Conservation (phyloP, 2,113 vertebrate genomes). For the Muntiacus muntjak region DNA sequence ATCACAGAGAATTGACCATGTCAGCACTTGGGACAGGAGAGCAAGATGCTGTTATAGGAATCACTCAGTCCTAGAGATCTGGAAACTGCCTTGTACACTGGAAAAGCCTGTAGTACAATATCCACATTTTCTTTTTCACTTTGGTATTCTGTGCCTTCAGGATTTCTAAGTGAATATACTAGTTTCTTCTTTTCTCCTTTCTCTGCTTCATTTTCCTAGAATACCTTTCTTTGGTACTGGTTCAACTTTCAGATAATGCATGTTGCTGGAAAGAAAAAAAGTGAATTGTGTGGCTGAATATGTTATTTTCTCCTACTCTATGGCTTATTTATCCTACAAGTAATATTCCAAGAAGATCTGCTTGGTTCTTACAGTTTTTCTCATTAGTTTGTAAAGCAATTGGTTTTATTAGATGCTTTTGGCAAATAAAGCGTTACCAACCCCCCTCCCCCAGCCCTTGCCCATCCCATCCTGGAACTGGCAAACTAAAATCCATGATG, state of each 20-base stretch:
- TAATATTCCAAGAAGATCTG: not conserved
- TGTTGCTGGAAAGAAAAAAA: not conserved
- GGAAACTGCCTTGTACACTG: not conserved
- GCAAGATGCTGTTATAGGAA: not conserved
- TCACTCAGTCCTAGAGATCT: not conserved
- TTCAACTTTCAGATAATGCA: not conserved
- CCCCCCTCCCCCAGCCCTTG: no score
- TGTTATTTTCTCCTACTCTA: not conserved
- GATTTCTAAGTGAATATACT: not conserved
- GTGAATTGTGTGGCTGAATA: not conserved
- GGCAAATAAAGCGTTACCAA: not conserved
- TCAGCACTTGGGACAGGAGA: not conserved
- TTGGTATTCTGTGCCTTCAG: not conserved
- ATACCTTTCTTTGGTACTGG: not conserved
- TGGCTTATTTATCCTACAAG: not conserved
- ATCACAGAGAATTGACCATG: not conserved
- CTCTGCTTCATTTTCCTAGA: not conserved
- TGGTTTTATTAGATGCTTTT: conserved; percentile 1
- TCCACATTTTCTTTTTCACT: not conserved
- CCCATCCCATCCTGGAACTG: not conserved
- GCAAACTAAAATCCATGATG: not conserved
- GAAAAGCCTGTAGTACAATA: not conserved
- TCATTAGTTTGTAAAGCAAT: not conserved
- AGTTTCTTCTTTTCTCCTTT: not conserved
- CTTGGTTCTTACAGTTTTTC: not conserved